Evolutionary conservation across 2,113 vertebrate genomes (phyloP), one percentile per base, ranked within the genome.

Genomic region (Prolemur simus): DNA sequence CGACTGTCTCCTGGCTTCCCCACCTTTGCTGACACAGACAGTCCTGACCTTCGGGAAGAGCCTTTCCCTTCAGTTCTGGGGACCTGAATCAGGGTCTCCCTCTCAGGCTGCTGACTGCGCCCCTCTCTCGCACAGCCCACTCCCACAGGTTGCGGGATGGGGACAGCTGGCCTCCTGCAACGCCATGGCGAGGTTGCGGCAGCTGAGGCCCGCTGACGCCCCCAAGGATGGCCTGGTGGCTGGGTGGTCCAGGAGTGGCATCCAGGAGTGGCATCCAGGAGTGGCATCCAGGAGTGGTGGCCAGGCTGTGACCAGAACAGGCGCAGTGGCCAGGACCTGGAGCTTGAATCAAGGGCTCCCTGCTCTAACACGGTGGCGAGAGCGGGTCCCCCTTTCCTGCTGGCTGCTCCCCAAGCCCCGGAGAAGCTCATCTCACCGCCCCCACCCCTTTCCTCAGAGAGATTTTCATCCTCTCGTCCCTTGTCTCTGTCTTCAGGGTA

Each of bases 181-280:
- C 2, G 94, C 99, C 96, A 98, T 98, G 8, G 87, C 99, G 76
- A 97, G 96, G 92, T 98, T 99, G 45, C 97, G 98, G 84, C 97
- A 98, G 89, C 87, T 96, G 84, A 98, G 97, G 9, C 60, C 37
- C 4, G 95, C 91, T 0, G 73, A 91, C 12, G 71, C 94, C 15
- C 94, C 90, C 2, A 20, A 11, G 8, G 54, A 54, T 27, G 87
- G 88, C 14, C 58, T 60, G 20, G 87, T 85, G 0, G 97, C 97
- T 1, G 99, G 99, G 90, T 98, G 64, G 98, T 99, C 91, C 97
- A 99, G 97, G 99, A 99, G 83, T 99, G 99, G 92, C 84, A 54
- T 99, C 90, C 97, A 99, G 97, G 99, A 99, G 84, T 98, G 98
- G 91, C n/a, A n/a, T 99, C 91, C 97, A 99, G 97, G 99, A 99